Conservation (phyloP, 2,113 vertebrate species). For the Gadus macrocephalus region DNA sequence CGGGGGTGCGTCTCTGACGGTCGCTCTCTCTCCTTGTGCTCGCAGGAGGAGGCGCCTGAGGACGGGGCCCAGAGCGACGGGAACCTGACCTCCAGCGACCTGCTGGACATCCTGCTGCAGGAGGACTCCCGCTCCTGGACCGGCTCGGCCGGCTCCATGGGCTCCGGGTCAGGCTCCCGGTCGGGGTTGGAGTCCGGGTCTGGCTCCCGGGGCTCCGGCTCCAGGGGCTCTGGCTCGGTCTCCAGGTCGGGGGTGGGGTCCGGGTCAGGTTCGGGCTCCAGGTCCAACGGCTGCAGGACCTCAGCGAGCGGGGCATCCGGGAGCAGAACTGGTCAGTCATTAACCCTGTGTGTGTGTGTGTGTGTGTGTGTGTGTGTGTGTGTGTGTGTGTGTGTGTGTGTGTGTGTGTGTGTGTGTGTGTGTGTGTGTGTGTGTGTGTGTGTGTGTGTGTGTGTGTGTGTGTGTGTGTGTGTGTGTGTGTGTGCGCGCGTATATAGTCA, state of each 20-base stretch:
- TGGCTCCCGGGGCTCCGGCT: constrained; percentile 69
- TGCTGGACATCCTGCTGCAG: constrained; percentile 82
- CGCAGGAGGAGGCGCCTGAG: constrained; percentile 51
- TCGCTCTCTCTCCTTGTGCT: background rate
- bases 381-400: background rate
- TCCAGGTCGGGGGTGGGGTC: constrained; percentile 38
- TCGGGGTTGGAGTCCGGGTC: constrained; percentile 38
- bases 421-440: no score
- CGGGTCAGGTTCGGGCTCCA: constrained; percentile 29
- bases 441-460: background rate
- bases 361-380: no score
- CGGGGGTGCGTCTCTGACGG: background rate
- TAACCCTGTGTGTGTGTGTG: background rate
- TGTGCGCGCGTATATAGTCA: no score
- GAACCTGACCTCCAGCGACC: constrained; percentile 81
- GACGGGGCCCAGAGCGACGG: constrained; percentile 70
- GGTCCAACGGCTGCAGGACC: constrained; percentile 74
- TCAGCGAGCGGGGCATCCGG: constrained; percentile 67
- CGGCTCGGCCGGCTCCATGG: constrained; percentile 77
- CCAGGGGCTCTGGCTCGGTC: constrained; percentile 55
- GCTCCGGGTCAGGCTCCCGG: constrained; percentile 52
- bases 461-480: background rate
- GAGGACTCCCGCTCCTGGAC: constrained; percentile 82
- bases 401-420: no score
- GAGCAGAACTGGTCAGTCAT: constrained; percentile 79